These are phyloP conservation scores for Trogon surrucura DNA, from an alignment of 2,113 vertebrate genomes.

Conservation along the genomic window DNA sequence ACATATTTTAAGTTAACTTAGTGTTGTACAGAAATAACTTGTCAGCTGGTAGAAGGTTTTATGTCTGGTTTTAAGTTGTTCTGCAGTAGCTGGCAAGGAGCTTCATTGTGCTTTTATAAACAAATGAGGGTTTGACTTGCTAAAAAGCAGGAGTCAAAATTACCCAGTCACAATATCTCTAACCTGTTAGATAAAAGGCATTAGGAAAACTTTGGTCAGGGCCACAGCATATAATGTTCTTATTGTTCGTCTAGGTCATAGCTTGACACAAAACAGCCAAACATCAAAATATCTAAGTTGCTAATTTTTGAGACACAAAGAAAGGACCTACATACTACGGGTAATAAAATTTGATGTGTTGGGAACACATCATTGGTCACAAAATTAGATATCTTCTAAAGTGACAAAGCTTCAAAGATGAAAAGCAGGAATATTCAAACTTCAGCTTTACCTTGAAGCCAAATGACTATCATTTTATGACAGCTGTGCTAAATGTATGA, in stretches of 20 bases:
- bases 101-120: neutral
- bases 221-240: neutral
- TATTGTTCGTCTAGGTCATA: neutral
- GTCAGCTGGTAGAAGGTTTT: neutral
- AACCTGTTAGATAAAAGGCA: neutral
- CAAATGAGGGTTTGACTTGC: neutral
- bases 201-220: neutral
- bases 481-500: conserved; percentile 49
- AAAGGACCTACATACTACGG: neutral
- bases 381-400: conserved; percentile 41
- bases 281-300: neutral
- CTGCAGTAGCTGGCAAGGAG: neutral
- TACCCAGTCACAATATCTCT: neutral
- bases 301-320: neutral
- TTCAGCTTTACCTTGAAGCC: conserved; percentile 57
- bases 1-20: neutral
- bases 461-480: conserved; percentile 64
- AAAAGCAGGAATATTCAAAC: conserved; percentile 54
- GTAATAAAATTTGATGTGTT: conserved; percentile 13
- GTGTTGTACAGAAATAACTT: neutral
- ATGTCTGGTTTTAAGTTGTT: neutral
- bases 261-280: no score
- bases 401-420: conserved; percentile 34
- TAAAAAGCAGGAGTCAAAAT: neutral
- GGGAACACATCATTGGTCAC: neutral